A percentile compares a stretch with the other conserved stretches of the same genome.
Conservation (phyloP, 2,888 invertebrate genomes). For the Aplocera efformata region DNA sequence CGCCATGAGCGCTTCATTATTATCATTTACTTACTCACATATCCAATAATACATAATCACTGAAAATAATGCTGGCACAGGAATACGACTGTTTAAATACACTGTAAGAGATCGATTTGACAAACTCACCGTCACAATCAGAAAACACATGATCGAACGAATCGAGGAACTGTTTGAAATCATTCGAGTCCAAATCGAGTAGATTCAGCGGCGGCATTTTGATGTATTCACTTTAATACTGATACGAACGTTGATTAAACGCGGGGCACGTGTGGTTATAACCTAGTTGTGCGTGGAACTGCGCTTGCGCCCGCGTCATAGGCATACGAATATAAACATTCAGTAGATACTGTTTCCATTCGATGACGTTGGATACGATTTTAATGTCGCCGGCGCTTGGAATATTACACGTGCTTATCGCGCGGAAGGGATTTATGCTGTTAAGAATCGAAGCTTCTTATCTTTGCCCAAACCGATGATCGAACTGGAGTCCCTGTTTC, state of each 20-base stretch:
- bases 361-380: neutral
- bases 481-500: too few species aligned
- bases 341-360: conserved; percentile 37
- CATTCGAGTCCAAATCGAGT: conserved; percentile 56
- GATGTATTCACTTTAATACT: conserved; percentile 24
- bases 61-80: neutral
- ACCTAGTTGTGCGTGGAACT: conserved; percentile 48
- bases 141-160: conserved; percentile 87
- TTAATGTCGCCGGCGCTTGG: too few species aligned
- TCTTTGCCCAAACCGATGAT: too few species aligned
- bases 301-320: conserved; percentile 49
- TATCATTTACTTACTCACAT: too few species aligned
- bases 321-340: conserved; percentile 40
- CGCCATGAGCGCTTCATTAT: too few species aligned
- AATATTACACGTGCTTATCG: too few species aligned
- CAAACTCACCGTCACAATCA: conserved; percentile 86
- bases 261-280: conserved; percentile 59
- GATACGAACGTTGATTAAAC: too few species aligned
- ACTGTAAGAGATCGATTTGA: neutral
- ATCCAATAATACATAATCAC: too few species aligned
- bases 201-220: conserved; percentile 59
- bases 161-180: conserved; percentile 75
- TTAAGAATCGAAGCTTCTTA: too few species aligned
- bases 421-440: too few species aligned
- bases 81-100: too few species aligned